A percentile compares a stretch with the other conserved stretches of the same genome.
These are phyloP conservation scores for Apodemia zela DNA, from an alignment of 2,888 invertebrate species.

Conservation along the genomic window DNA sequence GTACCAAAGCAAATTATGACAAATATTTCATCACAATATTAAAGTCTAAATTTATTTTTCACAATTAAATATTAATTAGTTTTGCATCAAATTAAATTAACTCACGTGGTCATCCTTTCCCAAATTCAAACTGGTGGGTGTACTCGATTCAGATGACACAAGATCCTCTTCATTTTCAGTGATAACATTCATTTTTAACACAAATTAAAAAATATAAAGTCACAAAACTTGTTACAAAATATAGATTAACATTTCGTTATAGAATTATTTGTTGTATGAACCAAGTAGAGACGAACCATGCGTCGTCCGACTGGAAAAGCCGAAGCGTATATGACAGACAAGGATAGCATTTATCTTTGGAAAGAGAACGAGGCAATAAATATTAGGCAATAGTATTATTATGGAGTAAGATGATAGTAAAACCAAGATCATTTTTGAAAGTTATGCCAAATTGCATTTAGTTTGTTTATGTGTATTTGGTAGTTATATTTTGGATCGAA, in stretches of 20 bases:
- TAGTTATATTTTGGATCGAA: neutral
- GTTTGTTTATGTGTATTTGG: neutral
- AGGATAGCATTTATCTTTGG: neutral
- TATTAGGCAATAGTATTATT: conserved; percentile 8
- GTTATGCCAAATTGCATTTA: neutral
- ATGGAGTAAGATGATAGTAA: conserved; percentile 5
- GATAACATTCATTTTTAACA: neutral
- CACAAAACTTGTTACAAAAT: neutral
- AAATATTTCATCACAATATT: too few relatives aligned
- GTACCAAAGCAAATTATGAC: too few relatives aligned
- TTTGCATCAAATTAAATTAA: neutral
- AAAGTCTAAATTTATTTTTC: neutral
- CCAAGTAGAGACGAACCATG: conserved; percentile 1
- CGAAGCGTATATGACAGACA: conserved; percentile 4
- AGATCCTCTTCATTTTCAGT: neutral
- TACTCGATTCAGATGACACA: neutral
- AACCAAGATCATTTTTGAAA: conserved; percentile 4
- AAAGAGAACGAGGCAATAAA: conserved; percentile 4
- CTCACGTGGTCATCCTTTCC: conserved; percentile 2
- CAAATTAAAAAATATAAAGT: neutral
- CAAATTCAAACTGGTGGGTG: neutral
- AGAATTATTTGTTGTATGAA: neutral
- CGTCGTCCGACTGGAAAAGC: conserved; percentile 1
- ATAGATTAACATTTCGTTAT: conserved; percentile 2
- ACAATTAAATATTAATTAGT: neutral